Base-by-base conservation (phyloP, 1,140 invertebrate species). In the Pemphigus obesinymphae region DNA sequence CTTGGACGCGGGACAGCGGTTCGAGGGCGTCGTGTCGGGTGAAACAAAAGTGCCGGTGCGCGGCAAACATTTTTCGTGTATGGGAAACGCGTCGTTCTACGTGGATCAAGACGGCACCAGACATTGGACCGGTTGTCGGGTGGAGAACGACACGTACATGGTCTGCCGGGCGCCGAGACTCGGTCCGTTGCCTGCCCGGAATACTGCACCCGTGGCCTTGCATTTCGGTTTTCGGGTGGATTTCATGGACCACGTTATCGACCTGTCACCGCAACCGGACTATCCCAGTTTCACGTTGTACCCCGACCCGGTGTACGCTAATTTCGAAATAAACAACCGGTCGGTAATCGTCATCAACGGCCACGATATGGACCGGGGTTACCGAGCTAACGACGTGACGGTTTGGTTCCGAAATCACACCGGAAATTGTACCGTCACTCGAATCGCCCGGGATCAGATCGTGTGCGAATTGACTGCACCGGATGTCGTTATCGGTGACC, bases 41-140 rank as follows among this genome's bases (percentile, higher is more conserved):
- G 15, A 17, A 15, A 63, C 17, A 8, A 10, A 6, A 0, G 61
- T 63, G 8, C 17, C 17, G 17, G 31, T 63, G 0, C 31, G 31
- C 3, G 61, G 61, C 3, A 2, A 0, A 3, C 31, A 63, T 34
- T 63, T 63, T 3, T 15, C 63, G 11, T 68, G 63, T 3, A 20
- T 84, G 85, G 84, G 17, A 85, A 73, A 37, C 23, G 20, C 61
- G 82, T 78, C 17, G 82, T 83, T 82, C 82, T 53, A 17, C 31
- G 31, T 34, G 7, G 17, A 34, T 6, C 29, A 7, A 1, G 5
- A 63, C 17, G 61, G 31, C 31, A 10, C 29, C 15, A 29, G 17
- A 7, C 8, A 31, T 7, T 63, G 20, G 1, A 17, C 61, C 31
- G 3, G 8, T 34, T 63, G 61, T 3, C 29, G 15, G 2, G 15